Conservation (phyloP, 2,888 invertebrate genomes). For the Marronus borbonicus region DNA sequence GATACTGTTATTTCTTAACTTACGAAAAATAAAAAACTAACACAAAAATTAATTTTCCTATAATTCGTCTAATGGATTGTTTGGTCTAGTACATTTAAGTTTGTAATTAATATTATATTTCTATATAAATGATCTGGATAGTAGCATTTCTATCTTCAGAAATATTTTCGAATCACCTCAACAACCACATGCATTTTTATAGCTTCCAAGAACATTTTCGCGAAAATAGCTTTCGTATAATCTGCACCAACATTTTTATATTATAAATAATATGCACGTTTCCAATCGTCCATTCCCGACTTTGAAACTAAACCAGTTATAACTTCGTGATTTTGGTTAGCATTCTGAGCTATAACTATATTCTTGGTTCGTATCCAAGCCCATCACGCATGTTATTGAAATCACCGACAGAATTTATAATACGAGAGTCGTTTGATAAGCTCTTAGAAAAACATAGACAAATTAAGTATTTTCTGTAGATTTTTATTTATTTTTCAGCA, state of each 20-base stretch:
- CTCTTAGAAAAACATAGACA: no score
- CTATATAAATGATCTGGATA: conserved; percentile 9
- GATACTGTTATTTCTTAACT: no score
- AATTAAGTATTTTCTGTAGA: no score
- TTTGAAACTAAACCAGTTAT: conserved; percentile 91
- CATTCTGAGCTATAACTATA: conserved; percentile 84
- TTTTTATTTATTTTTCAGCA: no score
- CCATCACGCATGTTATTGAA: conserved; percentile 98
- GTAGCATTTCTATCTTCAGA: conserved; percentile 1
- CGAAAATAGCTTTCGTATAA: conserved; percentile 97
- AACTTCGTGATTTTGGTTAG: conserved; percentile 96
- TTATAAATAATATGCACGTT: conserved; percentile 99
- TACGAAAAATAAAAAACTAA: no score
- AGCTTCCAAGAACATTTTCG: conserved; percentile 88
- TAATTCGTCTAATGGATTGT: no score
- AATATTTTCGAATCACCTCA: conserved; percentile 55
- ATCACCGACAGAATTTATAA: conserved; percentile 86
- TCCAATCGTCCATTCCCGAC: conserved; percentile 99
- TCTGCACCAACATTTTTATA: conserved; percentile 98
- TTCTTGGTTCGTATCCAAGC: conserved; percentile 91
- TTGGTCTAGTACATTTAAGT: no score
- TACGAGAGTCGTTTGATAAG: conserved; percentile 53
- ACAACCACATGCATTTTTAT: conserved; percentile 73
- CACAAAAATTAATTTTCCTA: no score
- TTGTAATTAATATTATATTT: neutral